Conservation (phyloP, 2,113 vertebrate species). For the Podiceps cristatus region DNA sequence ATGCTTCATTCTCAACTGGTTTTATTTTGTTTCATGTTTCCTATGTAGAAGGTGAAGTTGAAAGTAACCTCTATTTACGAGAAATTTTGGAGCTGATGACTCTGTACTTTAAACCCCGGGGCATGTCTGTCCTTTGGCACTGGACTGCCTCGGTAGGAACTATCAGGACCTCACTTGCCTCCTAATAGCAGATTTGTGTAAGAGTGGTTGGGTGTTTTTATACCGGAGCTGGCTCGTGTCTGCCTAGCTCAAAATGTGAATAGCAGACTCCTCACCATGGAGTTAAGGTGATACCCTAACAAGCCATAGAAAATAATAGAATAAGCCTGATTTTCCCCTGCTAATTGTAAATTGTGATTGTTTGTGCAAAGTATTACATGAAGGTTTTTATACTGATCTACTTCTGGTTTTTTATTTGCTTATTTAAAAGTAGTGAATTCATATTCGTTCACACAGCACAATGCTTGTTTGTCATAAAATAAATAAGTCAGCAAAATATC, state of each 20-base stretch:
- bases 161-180: neutral
- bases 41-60: neutral
- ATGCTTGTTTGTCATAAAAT: conserved; percentile 49
- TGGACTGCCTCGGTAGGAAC: neutral
- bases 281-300: neutral
- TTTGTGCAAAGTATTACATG: neutral
- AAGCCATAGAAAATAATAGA: neutral
- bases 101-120: neutral
- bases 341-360: neutral
- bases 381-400: neutral
- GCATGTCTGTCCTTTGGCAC: neutral
- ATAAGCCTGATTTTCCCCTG: neutral
- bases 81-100: neutral
- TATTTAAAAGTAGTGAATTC: conserved; percentile 27
- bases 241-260: neutral
- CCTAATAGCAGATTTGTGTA: no score
- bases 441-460: neutral
- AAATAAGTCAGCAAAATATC: conserved; percentile 60
- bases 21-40: neutral
- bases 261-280: neutral
- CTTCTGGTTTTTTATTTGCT: conserved; percentile 40
- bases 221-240: neutral
- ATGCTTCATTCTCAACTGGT: neutral
- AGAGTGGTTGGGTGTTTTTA: neutral
- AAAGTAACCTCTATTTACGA: neutral